A percentile compares a stretch with the other conserved stretches of the same genome.
Conservation (phyloP, 2,888 invertebrate genomes). For the Chrysodeixis includens region DNA sequence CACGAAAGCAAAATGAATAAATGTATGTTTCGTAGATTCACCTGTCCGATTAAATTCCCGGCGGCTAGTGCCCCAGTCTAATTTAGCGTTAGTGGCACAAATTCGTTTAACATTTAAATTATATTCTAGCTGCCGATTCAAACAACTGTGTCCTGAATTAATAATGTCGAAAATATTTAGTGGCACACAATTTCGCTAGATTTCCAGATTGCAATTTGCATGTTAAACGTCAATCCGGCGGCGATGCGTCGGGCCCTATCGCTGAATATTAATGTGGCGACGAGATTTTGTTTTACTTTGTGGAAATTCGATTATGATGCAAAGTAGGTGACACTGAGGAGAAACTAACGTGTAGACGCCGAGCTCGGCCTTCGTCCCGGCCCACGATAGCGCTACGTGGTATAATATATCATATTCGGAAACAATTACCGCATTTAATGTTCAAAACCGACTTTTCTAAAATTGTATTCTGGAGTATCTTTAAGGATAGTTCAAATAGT, state of each 20-base stretch:
- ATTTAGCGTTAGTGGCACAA: conserved; percentile 83
- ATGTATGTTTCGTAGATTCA: conserved; percentile 67
- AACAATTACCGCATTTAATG: neutral
- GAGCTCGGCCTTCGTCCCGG: conserved; percentile 8
- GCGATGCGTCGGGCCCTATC: conserved; percentile 87
- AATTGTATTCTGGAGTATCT: too few species aligned
- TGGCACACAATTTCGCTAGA: conserved; percentile 86
- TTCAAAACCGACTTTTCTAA: too few species aligned
- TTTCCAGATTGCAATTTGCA: conserved; percentile 89
- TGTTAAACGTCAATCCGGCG: conserved; percentile 87
- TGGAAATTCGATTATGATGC: conserved; percentile 88
- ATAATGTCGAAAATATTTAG: conserved; percentile 87
- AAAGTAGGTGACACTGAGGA: conserved; percentile 78
- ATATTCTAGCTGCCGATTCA: conserved; percentile 84
- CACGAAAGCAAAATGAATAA: conserved; percentile 60
- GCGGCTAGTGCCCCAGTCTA: conserved; percentile 74
- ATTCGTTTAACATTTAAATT: conserved; percentile 88
- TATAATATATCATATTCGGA: too few species aligned
- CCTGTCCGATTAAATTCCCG: conserved; percentile 80
- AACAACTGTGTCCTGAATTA: conserved; percentile 86
- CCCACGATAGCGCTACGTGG: neutral
- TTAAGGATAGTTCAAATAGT: too few species aligned
- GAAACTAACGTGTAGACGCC: conserved; percentile 33
- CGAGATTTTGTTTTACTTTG: conserved; percentile 89
- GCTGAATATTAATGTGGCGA: conserved; percentile 87